Base-by-base conservation (phyloP, 2,797 vertebrate species). In the Megalops cyprinoides region DNA sequence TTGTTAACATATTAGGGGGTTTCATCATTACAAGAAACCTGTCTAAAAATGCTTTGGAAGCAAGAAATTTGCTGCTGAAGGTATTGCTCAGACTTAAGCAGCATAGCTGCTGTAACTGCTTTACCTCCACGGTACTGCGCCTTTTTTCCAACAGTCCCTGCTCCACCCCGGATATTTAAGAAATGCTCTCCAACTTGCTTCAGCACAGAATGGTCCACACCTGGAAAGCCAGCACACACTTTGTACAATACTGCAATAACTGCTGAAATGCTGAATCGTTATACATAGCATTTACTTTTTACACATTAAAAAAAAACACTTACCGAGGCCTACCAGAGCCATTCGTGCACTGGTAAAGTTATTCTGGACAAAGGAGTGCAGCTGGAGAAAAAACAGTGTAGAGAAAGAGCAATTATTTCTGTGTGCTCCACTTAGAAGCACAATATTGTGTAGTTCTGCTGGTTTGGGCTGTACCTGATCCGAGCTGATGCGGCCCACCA, bases 251-350 rank as follows among this genome's bases (percentile, higher is more conserved):
- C 73, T n/a, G 73, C 9, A 28, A 48, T 74, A 51, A 51, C 8
- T 8, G 49, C 18, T 51, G 18, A 51, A 51, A 51, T n/a, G n/a
- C n/a, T n/a, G n/a, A n/a, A 15, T 51, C 49, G 51, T 51, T 51
- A 51, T 8, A 15, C 51, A 1, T 8, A 15, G 18, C n/a, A n/a
- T 20, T n/a, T 44, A 44, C 37, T 4, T 23, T 44, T 2, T 53
- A 51, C 15, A 62, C 55, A 74, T 62, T n/a, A n/a, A 58, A 4
- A 77, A 37, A 46, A 1, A 82, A 77, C 86, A 88, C 95, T 84
- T 93, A 99, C 98, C 97, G 74, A 98, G 90, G 86, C 98, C 97
- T 82, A 99, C 93, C 18, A 99, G 95, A 79, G 98, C 97, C 96
- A 99, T 99, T 88, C 97, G 94, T 15, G 95, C 90, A 79, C 97